Evolutionary conservation across 2,888 invertebrate species (phyloP), one percentile per base, ranked within the genome.

Genomic region (Galeopsomyia nigrocyanea): DNA sequence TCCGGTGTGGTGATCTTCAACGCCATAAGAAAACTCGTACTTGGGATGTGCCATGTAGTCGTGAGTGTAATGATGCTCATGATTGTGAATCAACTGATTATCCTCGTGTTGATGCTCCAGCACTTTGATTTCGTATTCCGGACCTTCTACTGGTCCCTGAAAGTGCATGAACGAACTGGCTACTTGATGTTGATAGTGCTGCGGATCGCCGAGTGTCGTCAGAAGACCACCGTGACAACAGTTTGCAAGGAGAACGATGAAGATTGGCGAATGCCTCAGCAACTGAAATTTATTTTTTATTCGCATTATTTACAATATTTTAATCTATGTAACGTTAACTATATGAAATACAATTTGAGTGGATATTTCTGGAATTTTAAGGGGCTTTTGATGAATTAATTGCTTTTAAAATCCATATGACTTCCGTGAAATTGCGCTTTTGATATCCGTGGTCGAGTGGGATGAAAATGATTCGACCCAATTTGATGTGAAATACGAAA

Each of bases 131-230:
- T 84, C 82, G 74, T 78, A 83, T 73, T 79, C 84, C 13, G 84
- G 85, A 3, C 85, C 84, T 75, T 83, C 84, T 21, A 85, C 85
- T 31, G 86, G 85, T 7, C 86, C 86, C 64, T 85, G 82, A 73
- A 86, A 86, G 65, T 84, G 82, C 82, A 84, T 82, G 75, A 79
- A 85, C 17, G 85, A 85, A 68, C 76, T 85, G 16, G 84, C 85
- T 31, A 80, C 14, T 16, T 65, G 55, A 68, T 80, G 80, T 49
- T 79, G 78, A 22, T 76, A 77, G n/a, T 77, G 74, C 3, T 78
- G 61, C 53, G 46, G 74, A n/a, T 66, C 64, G 53, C 65, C 72
- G 68, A n/a, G 13, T 26, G 22, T 22, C 16, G 16, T 5, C 10
- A 47, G 22, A 16, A 21, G 3, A 21, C 9, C 13, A 22, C 16